Evolutionary conservation across 2,113 vertebrate genomes (phyloP), one percentile per base, ranked within the genome.

Genomic region (Pygoscelis adeliae): DNA sequence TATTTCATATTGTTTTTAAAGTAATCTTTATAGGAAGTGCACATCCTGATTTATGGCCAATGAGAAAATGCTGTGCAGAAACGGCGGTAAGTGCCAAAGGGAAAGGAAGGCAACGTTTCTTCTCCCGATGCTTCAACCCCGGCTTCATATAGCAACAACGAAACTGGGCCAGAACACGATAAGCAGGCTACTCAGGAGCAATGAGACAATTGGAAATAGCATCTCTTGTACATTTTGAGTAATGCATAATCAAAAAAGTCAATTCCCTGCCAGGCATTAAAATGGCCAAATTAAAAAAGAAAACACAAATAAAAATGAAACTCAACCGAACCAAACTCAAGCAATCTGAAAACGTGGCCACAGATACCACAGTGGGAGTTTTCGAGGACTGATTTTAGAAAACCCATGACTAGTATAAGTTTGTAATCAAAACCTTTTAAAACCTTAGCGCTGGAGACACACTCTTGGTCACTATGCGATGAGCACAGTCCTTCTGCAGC

Each of bases 401-500:
- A 86, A 81, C 12, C 36, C 11, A 1, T 15, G 13, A 11, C 11
- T n/a, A 22, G 32, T 8, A 0, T 19, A 36, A 69, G 21, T n/a
- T 56, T 26, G 34, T 8, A 5, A 27, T 23, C 15, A 22, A 49
- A 62, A 47, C 4, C 18, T 70, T 16, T 61, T 1, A 12, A 81
- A 38, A 11, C 6, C 27, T 11, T 8, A 5, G 25, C 4, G 38
- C 29, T 52, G 42, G 27, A 30, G 69, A 12, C 1, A 4, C 26
- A 0, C 11, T 18, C 40, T 2, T 3, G 65, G 83, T 11, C 15
- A 6, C 9, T 5, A 2, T 0, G 26, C 2, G 46, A 44, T 1
- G 52, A 50, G 62, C 70, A 15, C 29, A 12, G 38, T 26, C 65
- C 44, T 30, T 6, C 52, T 11, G 53, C 22, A 38, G 11, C 22